phyloP scores from a whole-genome alignment of 2,113 vertebrate genomes.

The Dascyllus trimaculatus region DNA sequence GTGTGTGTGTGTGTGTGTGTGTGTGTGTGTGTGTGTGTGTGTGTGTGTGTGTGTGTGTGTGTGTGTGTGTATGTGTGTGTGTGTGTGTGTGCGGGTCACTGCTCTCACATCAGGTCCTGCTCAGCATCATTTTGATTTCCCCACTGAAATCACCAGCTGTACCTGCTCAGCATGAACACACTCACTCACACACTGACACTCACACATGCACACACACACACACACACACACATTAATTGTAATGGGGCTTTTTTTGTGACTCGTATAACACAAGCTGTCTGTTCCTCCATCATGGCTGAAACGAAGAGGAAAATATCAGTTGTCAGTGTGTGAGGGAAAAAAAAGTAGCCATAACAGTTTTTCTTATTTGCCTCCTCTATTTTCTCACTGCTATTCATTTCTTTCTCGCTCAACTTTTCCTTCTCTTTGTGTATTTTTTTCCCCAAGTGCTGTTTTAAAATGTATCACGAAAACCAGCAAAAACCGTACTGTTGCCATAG shows the following conservation, averaged over 20 bases:
- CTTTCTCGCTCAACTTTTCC: slow-evolving; percentile 8
- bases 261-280: slow-evolving; percentile 56
- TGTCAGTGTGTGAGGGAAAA: slow-evolving; percentile 33
- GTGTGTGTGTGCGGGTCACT: slow-evolving; percentile 17
- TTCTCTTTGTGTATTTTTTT: slow-evolving; percentile 12
- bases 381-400: slow-evolving; percentile 10
- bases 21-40: slow-evolving; percentile 9
- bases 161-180: slow-evolving; percentile 35
- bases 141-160: slow-evolving; percentile 72
- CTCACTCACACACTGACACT: slow-evolving; percentile 24
- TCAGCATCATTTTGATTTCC: slow-evolving; percentile 71
- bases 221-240: slow-evolving; percentile 45
- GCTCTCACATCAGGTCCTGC: slow-evolving; percentile 63
- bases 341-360: slow-evolving; percentile 32
- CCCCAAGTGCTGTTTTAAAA: slow-evolving; percentile 16
- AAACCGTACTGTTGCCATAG: slow-evolving; percentile 36
- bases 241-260: slow-evolving; percentile 57
- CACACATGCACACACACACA: slow-evolving; percentile 2
- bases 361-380: slow-evolving; percentile 20
- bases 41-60: slow-evolving; percentile 8
- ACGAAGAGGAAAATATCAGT: slow-evolving; percentile 40
- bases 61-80: slow-evolving; percentile 22
- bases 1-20: slow-evolving; percentile 18
- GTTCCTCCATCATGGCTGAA: slow-evolving; percentile 56
- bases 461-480: background rate